Percentiles rank a stretch among this genome's conserved stretches.
Conservation (phyloP, 1,140 invertebrate genomes). For the Drosophila auraria region DNA sequence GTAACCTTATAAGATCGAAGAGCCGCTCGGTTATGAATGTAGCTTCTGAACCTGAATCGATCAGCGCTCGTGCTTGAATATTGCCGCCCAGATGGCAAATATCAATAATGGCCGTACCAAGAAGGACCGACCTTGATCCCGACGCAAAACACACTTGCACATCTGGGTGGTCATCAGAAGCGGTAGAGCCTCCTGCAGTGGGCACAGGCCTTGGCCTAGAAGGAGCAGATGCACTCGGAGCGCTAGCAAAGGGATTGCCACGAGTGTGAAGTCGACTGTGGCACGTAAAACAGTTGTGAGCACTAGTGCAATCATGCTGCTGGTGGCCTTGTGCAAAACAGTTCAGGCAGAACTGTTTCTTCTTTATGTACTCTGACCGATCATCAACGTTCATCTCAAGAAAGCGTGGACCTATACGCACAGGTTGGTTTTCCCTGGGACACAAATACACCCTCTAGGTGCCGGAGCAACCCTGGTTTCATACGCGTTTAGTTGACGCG, state of each 20-base stretch:
- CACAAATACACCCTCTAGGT: not conserved
- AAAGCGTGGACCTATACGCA: not conserved
- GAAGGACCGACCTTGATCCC: not conserved
- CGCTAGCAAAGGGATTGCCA: not conserved
- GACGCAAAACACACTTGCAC: too few relatives aligned
- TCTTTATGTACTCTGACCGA: not conserved
- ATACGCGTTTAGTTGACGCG: not conserved
- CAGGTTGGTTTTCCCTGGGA: not conserved
- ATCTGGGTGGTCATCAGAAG: too few relatives aligned
- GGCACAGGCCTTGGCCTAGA: too few relatives aligned
- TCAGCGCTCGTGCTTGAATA: not conserved
- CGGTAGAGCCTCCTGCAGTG: too few relatives aligned
- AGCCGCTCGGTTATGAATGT: not conserved
- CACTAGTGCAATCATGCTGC: not conserved
- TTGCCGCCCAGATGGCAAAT: not conserved
- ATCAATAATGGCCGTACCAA: not conserved
- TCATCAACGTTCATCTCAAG: not conserved
- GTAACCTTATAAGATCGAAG: not conserved
- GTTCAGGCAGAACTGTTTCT: not conserved
- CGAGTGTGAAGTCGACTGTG: not conserved
- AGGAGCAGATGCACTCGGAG: not conserved
- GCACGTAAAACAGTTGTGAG: not conserved
- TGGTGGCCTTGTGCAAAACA: not conserved
- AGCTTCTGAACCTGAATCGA: not conserved
- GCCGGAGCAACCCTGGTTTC: not conserved